These are phyloP conservation scores for Seira sanloemensis DNA, from an alignment of 2,888 invertebrate species.

Conservation along the genomic window DNA sequence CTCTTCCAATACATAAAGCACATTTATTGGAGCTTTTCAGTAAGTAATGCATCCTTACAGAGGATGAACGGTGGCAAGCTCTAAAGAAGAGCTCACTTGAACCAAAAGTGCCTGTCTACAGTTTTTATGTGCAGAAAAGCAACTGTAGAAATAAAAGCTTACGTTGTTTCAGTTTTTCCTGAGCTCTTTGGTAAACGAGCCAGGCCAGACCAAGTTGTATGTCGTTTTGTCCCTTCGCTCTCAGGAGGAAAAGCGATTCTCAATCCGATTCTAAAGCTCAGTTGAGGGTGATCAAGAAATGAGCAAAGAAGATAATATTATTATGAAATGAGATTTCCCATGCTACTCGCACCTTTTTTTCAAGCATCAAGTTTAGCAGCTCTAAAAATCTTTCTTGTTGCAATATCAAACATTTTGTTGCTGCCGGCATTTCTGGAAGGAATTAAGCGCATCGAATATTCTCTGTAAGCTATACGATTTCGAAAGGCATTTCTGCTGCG, in stretches of 20 bases:
- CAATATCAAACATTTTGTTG: no score
- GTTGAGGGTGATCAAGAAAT: slow-evolving; percentile 21
- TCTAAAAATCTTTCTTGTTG: neutral
- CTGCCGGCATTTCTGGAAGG: no score
- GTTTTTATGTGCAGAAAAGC: neutral
- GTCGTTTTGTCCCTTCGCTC: no score
- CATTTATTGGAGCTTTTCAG: neutral
- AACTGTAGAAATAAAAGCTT: neutral
- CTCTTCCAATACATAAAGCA: neutral
- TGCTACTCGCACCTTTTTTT: no score
- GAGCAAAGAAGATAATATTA: neutral
- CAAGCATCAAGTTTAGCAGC: no score
- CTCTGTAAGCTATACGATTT: no score
- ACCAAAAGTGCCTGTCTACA: slow-evolving; percentile 51
- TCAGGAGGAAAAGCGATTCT: neutral
- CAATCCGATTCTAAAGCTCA: neutral
- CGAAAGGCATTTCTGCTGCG: no score
- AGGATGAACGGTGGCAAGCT: slow-evolving; percentile 33
- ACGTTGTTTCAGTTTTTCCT: neutral
- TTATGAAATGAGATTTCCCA: neutral
- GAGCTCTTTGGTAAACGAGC: slow-evolving; percentile 33
- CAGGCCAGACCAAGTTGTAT: neutral
- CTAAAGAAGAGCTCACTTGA: slow-evolving; percentile 30
- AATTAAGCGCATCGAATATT: no score
- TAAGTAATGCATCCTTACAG: slow-evolving; percentile 14